Evolutionary conservation across 2,113 vertebrate genomes (phyloP).

Genomic region (Scartelaos histophorus): DNA sequence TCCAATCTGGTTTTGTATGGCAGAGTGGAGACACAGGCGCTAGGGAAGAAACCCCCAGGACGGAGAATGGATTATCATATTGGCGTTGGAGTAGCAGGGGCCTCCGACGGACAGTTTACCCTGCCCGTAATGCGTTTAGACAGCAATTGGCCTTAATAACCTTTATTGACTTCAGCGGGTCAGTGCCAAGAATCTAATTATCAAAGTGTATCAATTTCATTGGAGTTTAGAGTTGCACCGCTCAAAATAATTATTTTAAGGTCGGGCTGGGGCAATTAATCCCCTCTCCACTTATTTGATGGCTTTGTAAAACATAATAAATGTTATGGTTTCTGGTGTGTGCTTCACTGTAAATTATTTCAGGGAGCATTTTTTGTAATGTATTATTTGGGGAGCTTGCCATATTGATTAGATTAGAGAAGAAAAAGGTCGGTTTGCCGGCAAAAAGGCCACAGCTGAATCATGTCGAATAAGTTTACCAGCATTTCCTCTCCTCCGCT

Average conservation of each 20-base stretch:
- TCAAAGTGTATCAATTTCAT: constrained; percentile 93
- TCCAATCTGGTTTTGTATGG: constrained; percentile 86
- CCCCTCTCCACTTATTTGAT: constrained; percentile 84
- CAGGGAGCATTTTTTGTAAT: constrained; percentile 39
- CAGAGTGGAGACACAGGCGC: constrained; percentile 80
- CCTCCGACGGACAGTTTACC: constrained; percentile 83
- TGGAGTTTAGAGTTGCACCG: constrained; percentile 83
- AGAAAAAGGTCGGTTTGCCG: constrained; percentile 26
- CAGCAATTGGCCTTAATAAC: constrained; percentile 91
- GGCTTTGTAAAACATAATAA: constrained; percentile 84
- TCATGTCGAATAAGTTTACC: constrained; percentile 56
- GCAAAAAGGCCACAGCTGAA: constrained; percentile 41
- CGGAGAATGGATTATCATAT: constrained; percentile 83
- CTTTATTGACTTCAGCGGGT: constrained; percentile 89
- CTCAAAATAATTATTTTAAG: constrained; percentile 87
- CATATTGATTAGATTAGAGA: constrained; percentile 19
- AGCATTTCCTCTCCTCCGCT: constrained; percentile 52
- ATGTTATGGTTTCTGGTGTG: constrained; percentile 76
- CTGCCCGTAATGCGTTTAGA: constrained; percentile 80
- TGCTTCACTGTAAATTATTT: constrained; percentile 68
- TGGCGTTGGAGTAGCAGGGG: constrained; percentile 82
- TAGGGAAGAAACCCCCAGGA: constrained; percentile 75
- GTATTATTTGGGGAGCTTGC: constrained; percentile 41
- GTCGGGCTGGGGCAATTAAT: constrained; percentile 84
- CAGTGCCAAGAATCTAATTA: constrained; percentile 90